Base-by-base conservation (phyloP, 2,888 invertebrate genomes). In the Drosophila lutescens region DNA sequence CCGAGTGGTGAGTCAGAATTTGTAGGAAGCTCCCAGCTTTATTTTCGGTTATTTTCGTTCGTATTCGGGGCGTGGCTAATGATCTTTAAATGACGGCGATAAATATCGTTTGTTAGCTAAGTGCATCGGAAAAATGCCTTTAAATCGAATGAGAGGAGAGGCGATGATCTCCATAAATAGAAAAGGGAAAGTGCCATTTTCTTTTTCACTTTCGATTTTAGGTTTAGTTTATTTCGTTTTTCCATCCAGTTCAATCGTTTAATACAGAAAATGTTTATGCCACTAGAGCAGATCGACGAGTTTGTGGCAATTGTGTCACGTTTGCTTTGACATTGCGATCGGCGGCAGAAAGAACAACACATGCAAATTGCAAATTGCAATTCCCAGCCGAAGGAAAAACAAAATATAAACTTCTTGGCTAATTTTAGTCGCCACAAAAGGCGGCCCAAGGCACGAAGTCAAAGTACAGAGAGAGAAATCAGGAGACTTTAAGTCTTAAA, bases 381-480 rank as follows among this genome's bases (percentile, higher is more conserved):
- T 53, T 41, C 51, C 13, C 40, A 40, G 49, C 32, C 40, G 7
- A 47, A 77, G 36, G 26, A 47, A 26, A 53, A 47, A 44, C 58
- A 40, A 59, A 59, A 34, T 20, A 43, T 23, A 56, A 40, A 55
- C 12, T 41, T 57, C 36, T 50, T 15, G 50, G 69, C 84, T 86
- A 80, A 86, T 76, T 83, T 86, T 81, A 86, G 80, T 67, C 36
- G 30, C 51, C 63, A 70, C 78, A 55, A 67, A 62, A 53, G 41
- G 41, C 80, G 58, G 62, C 50, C 79, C 69, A 63, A 79, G 61
- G 38, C 65, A 54, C 62, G 60, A 54, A 50, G 32, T 57, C 47
- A 20, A 50, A 36, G 36, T 53, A 26, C 30, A 38, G 38, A 36
- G 41, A 47, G 20, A 26, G 10, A 38, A 40, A n/a, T 3, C 9